phyloP scores from a whole-genome alignment of 2,888 invertebrate species.

The Dioctria linearis region DNA sequence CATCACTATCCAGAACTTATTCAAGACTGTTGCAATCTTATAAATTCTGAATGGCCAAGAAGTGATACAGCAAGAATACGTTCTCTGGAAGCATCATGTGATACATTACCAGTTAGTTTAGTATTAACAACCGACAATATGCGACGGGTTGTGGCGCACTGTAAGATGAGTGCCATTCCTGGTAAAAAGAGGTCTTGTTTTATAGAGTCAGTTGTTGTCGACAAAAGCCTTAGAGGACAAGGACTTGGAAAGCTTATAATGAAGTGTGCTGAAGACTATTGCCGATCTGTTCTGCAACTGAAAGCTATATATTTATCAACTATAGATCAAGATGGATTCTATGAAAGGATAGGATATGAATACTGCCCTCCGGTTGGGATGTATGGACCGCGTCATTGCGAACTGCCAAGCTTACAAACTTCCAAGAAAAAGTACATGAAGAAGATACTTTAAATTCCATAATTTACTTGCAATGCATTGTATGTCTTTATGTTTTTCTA shows the following conservation, averaged over 20 bases:
- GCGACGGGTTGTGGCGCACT: conserved; percentile 81
- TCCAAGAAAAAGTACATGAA: conserved; percentile 71
- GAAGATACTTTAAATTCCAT: conserved; percentile 68
- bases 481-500: conserved; percentile 28
- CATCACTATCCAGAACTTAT: conserved; percentile 82
- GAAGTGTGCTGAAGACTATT: conserved; percentile 82
- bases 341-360: conserved; percentile 81
- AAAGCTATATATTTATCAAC: conserved; percentile 80
- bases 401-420: conserved; percentile 68
- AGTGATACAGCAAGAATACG: conserved; percentile 85
- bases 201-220: conserved; percentile 87
- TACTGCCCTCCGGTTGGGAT: conserved; percentile 80
- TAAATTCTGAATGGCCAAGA: conserved; percentile 91
- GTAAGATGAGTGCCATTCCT: conserved; percentile 83
- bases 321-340: conserved; percentile 83
- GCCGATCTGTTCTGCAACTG: conserved; percentile 75
- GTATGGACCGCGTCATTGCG: conserved; percentile 74
- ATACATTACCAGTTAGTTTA: conserved; percentile 81
- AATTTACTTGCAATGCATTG: conserved; percentile 7
- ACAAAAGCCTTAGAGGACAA: conserved; percentile 79
- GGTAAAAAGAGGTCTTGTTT: conserved; percentile 81
- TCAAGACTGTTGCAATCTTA: conserved; percentile 80
- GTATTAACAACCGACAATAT: conserved; percentile 75
- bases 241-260: conserved; percentile 85
- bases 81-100: conserved; percentile 81